Conservation (phyloP, 2,888 invertebrate genomes). For the Cataglyphis rosenhaueri region DNA sequence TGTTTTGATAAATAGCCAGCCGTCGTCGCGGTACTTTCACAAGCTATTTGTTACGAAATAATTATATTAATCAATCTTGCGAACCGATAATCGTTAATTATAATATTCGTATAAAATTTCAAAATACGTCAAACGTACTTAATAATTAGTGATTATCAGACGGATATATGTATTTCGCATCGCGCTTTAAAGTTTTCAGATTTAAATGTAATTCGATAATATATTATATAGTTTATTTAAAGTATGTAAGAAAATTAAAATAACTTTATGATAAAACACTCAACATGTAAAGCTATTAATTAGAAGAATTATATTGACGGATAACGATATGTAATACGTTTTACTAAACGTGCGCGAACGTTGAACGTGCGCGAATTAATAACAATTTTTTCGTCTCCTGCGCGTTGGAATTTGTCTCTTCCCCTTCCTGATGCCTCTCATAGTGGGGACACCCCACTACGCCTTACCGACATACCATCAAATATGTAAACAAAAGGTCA, state of each 20-base stretch:
- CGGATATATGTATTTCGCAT: background rate
- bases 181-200: background rate
- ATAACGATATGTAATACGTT: background rate
- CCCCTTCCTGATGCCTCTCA: background rate
- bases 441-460: background rate
- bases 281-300: background rate
- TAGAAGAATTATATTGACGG: background rate
- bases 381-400: background rate
- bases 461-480: background rate
- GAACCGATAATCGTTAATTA: background rate
- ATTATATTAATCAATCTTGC: background rate
- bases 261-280: background rate
- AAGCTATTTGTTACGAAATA: background rate
- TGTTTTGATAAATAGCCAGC: constrained; percentile 1
- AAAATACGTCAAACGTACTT: background rate
- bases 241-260: background rate
- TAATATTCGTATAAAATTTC: background rate
- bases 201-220: background rate
- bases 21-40: background rate
- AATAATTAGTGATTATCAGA: background rate
- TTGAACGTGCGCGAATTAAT: background rate
- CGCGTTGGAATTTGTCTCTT: background rate
- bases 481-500: background rate
- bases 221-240: background rate
- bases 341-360: background rate